Base-by-base conservation (phyloP, 2,113 vertebrate genomes). In the Mixornis gularis region DNA sequence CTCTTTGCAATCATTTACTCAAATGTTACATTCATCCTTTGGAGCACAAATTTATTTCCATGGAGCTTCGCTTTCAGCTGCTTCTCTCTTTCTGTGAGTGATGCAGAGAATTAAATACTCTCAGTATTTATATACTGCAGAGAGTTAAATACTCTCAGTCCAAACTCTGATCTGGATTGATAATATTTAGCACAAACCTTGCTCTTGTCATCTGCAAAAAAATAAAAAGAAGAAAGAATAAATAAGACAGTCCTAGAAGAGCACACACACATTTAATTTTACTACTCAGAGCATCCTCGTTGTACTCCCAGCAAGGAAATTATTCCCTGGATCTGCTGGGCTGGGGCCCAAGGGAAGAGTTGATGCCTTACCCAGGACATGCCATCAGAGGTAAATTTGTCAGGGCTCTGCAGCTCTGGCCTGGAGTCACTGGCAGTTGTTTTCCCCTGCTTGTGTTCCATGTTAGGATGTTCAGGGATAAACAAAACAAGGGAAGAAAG, bases 401-500 rank as follows among this genome's bases (percentile, higher is more conserved):
- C 80, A 51, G n/a, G 1, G 53, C 74, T 74, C 78, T 76, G 85
- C 9, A 27, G 40, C 32, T 70, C 25, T 16, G 12, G 56, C 3
- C 34, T 26, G 44, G 51, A 91, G 84, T 34, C 36, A 40, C 59
- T 43, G 6, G 52, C 79, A 84, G 66, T 63, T 6, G 3, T 76
- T 36, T 41, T 32, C 69, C 44, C 32, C 66, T 56, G 27, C 78
- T 90, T 21, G 81, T 93, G 91, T 84, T 95, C 92, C 71, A 20
- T 7, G 79, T 92, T 72, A 36, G 88, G 88, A 74, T 95, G 96
- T 59, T 7, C 85, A 93, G 89, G 49, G 71, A 83, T 95, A 97
- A 97, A 96, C 94, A 96, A 94, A 84, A 80, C 46, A 63, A 34
- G 93, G 89, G 52, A 87, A 89, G 84, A 32, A 20, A 87, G 55